Conservation (phyloP, 2,888 invertebrate species). For the Chironomus tentans region DNA sequence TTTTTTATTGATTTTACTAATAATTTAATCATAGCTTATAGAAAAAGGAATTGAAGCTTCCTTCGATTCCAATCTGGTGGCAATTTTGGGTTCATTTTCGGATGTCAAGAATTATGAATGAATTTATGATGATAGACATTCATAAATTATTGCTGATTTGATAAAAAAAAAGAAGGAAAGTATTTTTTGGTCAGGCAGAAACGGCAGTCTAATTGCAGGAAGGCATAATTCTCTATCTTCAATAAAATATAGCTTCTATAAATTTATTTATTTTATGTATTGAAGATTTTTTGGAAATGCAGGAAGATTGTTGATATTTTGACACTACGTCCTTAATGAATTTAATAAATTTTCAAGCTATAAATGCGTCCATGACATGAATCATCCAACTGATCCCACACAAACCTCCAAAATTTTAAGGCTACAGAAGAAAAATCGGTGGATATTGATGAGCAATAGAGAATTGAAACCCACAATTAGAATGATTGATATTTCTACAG, state of each 20-base stretch:
- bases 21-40: constrained; percentile 13
- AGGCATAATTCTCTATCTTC: constrained; percentile 16
- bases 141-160: not conserved
- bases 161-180: not conserved
- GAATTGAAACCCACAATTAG: constrained; percentile 22
- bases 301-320: too few species aligned
- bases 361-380: too few species aligned
- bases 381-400: too few species aligned
- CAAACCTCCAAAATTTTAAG: too few species aligned
- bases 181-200: too few species aligned
- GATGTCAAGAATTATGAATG: too few species aligned
- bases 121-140: not conserved
- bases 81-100: not conserved
- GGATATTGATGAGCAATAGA: constrained; percentile 18
- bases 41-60: not conserved
- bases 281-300: too few species aligned
- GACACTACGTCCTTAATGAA: not conserved
- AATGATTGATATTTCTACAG: constrained; percentile 26
- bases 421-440: not conserved
- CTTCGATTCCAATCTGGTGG: not conserved
- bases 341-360: too few species aligned
- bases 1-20: constrained; percentile 21
- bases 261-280: too few species aligned
- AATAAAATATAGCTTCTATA: too few species aligned
- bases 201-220: constrained; percentile 17